These are phyloP conservation scores for Australoheros facetus DNA, from an alignment of 2,797 vertebrate species.

Conservation along the genomic window DNA sequence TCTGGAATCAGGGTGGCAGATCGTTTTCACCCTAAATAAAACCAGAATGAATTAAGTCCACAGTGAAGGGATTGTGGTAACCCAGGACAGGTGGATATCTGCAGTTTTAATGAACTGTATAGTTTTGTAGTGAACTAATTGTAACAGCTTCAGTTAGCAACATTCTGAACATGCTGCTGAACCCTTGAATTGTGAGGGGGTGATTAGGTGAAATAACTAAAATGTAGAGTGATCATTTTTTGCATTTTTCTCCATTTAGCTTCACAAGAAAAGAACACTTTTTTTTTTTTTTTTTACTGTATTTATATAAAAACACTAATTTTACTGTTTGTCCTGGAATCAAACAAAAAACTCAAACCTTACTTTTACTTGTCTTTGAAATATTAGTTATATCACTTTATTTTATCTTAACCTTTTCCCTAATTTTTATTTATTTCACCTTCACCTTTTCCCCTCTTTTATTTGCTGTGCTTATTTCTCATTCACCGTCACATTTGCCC, in stretches of 20 bases:
- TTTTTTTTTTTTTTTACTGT: background rate
- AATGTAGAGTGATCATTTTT: background rate
- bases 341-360: background rate
- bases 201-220: background rate
- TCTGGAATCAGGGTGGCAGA: background rate
- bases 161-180: background rate
- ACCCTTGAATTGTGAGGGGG: background rate
- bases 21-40: background rate
- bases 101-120: no score
- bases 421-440: background rate
- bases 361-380: background rate
- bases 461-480: constrained; percentile 13
- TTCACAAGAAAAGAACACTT: background rate
- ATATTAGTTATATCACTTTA: background rate
- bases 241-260: background rate
- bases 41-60: background rate
- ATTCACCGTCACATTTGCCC: constrained; percentile 3
- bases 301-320: background rate
- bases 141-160: background rate
- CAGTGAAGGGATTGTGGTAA: background rate
- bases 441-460: background rate
- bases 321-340: background rate
- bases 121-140: no score
- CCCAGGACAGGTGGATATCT: background rate
- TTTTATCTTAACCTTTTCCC: background rate